Percentiles rank a stretch among this genome's conserved stretches.
Conservation (phyloP, 1,140 invertebrate species). For the Drosophila oshimai region DNA sequence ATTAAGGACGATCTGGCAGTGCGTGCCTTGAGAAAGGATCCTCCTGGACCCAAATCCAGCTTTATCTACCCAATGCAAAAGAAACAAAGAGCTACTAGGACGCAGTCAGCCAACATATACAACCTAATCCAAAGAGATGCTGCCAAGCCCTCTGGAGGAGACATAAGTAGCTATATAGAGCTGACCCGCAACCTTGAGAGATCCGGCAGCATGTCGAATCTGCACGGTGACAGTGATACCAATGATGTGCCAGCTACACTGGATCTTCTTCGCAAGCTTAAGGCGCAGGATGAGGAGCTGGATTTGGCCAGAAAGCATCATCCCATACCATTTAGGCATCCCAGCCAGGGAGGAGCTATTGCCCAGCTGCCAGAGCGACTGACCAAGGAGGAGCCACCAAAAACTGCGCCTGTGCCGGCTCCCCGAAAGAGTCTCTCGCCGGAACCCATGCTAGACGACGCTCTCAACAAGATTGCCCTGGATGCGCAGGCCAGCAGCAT, state of each 20-base stretch:
- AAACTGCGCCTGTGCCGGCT: conserved; percentile 59
- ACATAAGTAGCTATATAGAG: conserved; percentile 75
- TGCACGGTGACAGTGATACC: conserved; percentile 28
- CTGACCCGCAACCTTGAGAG: conserved; percentile 66
- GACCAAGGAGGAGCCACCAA: conserved; percentile 18
- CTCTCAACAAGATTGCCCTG: conserved; percentile 84
- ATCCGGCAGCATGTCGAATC: conserved; percentile 73
- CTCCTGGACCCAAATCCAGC: conserved; percentile 61
- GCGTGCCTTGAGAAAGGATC: conserved; percentile 91
- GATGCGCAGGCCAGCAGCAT: conserved; percentile 85
- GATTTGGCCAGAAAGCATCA: conserved; percentile 22
- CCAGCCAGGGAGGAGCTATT: conserved; percentile 73
- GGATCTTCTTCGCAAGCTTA: conserved; percentile 65
- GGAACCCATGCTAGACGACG: conserved; percentile 83
- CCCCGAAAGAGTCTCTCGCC: conserved; percentile 73
- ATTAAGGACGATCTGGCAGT: conserved; percentile 94
- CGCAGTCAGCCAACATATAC: conserved; percentile 91
- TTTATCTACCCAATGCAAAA: conserved; percentile 82
- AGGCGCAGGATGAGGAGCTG: conserved; percentile 65
- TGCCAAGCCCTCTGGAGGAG: conserved; percentile 78
- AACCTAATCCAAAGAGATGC: conserved; percentile 86
- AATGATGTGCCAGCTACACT: conserved; percentile 69
- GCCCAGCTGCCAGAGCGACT: conserved; percentile 67
- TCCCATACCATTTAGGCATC: conserved; percentile 72
- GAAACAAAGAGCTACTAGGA: conserved; percentile 90